Percentiles rank a stretch among this genome's conserved stretches.
These are phyloP conservation scores for Cerastis rubricosa DNA, from an alignment of 2,888 invertebrate species.

Conservation along the genomic window DNA sequence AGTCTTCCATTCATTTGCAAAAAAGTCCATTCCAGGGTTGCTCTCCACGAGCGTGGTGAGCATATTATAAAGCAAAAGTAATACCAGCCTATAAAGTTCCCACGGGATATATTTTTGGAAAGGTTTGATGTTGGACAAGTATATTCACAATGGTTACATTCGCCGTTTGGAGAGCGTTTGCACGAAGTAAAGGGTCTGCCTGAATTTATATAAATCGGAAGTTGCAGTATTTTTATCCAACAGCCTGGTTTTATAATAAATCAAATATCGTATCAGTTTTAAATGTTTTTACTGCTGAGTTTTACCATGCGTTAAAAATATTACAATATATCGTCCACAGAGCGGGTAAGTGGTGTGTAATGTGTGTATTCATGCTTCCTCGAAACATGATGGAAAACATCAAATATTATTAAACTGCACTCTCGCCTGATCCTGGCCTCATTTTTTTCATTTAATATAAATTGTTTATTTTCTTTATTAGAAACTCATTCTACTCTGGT, in stretches of 20 bases:
- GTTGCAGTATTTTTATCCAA: not conserved
- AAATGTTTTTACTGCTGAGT: not conserved
- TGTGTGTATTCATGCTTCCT: not conserved
- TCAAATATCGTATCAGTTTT: not conserved
- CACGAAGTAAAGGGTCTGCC: not conserved
- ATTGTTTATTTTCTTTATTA: not conserved
- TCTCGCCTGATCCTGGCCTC: not conserved
- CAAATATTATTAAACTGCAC: not conserved
- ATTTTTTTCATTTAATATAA: not conserved
- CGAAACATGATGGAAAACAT: not conserved
- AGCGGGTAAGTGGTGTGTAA: not conserved
- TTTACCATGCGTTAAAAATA: not conserved
- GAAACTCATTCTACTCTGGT: not conserved
- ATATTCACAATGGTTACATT: not conserved
- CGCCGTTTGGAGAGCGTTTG: not conserved
- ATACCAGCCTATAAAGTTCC: not conserved
- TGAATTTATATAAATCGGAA: not conserved
- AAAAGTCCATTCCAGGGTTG: too few species aligned
- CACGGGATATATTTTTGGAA: not conserved
- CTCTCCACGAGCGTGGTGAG: too few species aligned
- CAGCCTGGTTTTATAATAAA: not conserved
- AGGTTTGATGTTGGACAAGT: not conserved
- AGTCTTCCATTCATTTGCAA: too few species aligned
- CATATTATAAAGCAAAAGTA: not conserved
- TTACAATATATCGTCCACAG: not conserved